A percentile compares a stretch with the other conserved stretches of the same genome.
phyloP scores from a whole-genome alignment of 92 coral and sea anemone genomes.

The Paramuricea clavata region DNA sequence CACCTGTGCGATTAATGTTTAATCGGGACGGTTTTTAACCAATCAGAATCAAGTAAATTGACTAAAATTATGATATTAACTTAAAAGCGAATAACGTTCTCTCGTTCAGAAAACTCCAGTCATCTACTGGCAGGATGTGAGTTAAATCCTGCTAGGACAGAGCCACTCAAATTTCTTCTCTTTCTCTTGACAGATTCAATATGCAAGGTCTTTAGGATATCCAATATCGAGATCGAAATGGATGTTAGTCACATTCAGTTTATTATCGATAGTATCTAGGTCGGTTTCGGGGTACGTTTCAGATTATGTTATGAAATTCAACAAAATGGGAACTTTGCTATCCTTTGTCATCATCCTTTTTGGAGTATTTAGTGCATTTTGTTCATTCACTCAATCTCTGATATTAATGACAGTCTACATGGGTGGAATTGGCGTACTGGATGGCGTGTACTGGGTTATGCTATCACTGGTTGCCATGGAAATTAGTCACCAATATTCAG shows the following conservation, averaged over 20 bases:
- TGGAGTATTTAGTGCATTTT: constrained; percentile 5
- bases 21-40: too few relatives aligned
- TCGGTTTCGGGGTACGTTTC: neutral
- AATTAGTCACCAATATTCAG: neutral
- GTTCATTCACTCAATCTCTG: neutral
- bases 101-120: too few relatives aligned
- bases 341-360: neutral
- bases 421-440: constrained; percentile 6
- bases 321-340: neutral
- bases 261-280: neutral
- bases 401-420: neutral
- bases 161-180: too few relatives aligned
- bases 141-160: too few relatives aligned
- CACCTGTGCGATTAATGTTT: too few relatives aligned
- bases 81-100: too few relatives aligned
- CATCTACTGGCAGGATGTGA: too few relatives aligned
- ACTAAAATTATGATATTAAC: too few relatives aligned
- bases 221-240: constrained; percentile 16
- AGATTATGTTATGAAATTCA: neutral
- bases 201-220: constrained; percentile 3
- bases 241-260: neutral
- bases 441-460: constrained; percentile 9
- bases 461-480: neutral
- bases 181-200: neutral
- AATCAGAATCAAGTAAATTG: too few relatives aligned